Percentiles rank a stretch among this genome's conserved stretches.
Evolutionary conservation across 2,888 invertebrate genomes (phyloP).

Genomic region (Drosophila ezoana): DNA sequence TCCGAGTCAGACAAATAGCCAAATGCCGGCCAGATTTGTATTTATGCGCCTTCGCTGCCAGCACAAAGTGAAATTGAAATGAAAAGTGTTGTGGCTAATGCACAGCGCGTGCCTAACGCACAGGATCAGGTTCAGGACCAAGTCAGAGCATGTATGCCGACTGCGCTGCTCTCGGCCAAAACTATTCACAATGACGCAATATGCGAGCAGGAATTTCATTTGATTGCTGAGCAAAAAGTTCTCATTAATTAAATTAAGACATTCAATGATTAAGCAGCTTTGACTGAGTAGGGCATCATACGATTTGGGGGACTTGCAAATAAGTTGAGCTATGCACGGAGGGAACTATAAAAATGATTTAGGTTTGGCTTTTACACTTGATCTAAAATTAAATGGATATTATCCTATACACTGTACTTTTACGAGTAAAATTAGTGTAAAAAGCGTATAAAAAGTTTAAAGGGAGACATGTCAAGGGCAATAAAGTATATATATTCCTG

Average conservation of each 20-base stretch:
- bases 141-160: slow-evolving; percentile 10
- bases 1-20: slow-evolving; percentile 19
- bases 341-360: background rate
- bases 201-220: slow-evolving; percentile 10
- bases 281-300: background rate
- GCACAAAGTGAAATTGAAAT: slow-evolving; percentile 40
- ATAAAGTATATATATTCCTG: too few species aligned
- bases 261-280: background rate
- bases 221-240: slow-evolving; percentile 8
- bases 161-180: background rate
- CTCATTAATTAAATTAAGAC: slow-evolving; percentile 19
- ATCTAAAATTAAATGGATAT: background rate
- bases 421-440: too few species aligned
- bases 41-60: slow-evolving; percentile 24
- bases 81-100: slow-evolving; percentile 35
- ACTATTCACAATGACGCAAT: slow-evolving; percentile 32
- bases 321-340: background rate
- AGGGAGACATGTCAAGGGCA: too few species aligned
- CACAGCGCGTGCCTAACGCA: slow-evolving; percentile 18
- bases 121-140: slow-evolving; percentile 7
- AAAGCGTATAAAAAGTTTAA: too few species aligned
- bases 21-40: slow-evolving; percentile 38
- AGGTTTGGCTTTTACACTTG: background rate
- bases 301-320: background rate
- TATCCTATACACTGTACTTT: background rate